Conservation (phyloP, 2,888 invertebrate genomes). For the Drosophila borborema region DNA sequence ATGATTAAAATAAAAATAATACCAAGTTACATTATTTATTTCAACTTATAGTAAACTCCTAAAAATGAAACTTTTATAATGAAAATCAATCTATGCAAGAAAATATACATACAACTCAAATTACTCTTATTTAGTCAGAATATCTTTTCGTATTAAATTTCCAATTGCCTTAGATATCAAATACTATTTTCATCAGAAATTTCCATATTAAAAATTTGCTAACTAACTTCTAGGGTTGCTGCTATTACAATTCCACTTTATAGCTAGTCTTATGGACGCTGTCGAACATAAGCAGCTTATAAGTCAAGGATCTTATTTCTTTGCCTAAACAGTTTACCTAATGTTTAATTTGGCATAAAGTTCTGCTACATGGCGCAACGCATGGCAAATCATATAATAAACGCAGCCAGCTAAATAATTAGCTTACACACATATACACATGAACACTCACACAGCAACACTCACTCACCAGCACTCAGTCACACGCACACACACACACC, state of each 20-base stretch:
- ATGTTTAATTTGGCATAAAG: slow-evolving; percentile 32
- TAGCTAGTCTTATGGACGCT: not conserved
- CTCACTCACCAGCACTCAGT: not conserved
- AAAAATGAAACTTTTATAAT: too few relatives aligned
- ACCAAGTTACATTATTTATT: too few relatives aligned
- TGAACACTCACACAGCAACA: slow-evolving; percentile 1
- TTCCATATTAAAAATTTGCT: not conserved
- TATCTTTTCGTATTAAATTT: not conserved
- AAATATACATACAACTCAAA: too few relatives aligned
- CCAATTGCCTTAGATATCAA: not conserved
- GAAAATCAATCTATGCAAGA: too few relatives aligned
- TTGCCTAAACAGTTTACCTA: slow-evolving; percentile 12
- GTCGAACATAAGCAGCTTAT: not conserved
- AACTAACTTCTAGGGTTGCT: not conserved
- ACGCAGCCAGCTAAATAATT: slow-evolving; percentile 46
- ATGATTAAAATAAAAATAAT: too few relatives aligned
- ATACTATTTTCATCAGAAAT: not conserved
- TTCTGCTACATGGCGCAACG: slow-evolving; percentile 7
- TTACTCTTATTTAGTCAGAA: not conserved
- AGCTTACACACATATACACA: slow-evolving; percentile 14
- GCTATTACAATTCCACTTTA: not conserved
- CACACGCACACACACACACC: slow-evolving; percentile 4
- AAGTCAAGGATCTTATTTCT: slow-evolving; percentile 9
- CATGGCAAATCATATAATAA: slow-evolving; percentile 34
- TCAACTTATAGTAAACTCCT: too few relatives aligned